Base-by-base conservation (phyloP, 1,140 invertebrate genomes). In the Drosophila parabipectinata region DNA sequence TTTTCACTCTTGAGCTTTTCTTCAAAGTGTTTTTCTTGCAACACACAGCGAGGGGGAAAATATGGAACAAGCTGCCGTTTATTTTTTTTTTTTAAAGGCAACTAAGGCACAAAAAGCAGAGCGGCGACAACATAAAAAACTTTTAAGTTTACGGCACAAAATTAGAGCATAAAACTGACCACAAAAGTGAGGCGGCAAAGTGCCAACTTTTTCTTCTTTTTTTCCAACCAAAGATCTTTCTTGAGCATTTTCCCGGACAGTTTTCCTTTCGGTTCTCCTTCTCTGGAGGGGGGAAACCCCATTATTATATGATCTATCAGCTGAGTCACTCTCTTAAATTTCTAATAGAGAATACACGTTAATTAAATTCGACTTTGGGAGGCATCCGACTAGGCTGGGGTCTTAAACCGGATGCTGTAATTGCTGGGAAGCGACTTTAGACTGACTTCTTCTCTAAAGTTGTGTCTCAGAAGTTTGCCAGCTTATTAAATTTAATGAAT, bases 391-490 rank as follows among this genome's bases (percentile, higher is more conserved):
- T 21, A 21, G 21, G 21, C 21, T 21, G 21, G 21, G 21, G 83
- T 85, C 79, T 68, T 68, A 37, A 84, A 80, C 78, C 82, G 82
- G 82, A 87, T 87, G 82, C 84, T 56, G 73, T 75, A 85, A 85
- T 81, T 85, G 82, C 54, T 69, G 69, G 60, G 58, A 66, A 66
- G 62, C 39, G 21, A 21, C 32, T 45, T 8, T 21, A 21, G 21
- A 21, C 21, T 1, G 12, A 8, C 56, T 30, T 28, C 26, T 21
- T 21, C 39, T n/a, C 3, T 7, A 47, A 41, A 72, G 67, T 60
- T 50, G 5, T 6, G 32, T n/a, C 3, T 15, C 7, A 55, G 51
- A 58, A 52, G 41, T 45, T 45, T 54, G 45, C 34, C 10, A 51
- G 32, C 14, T 24, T 14, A 63, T 28, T 62, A 51, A 50, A 50